Conservation (phyloP, 1,140 invertebrate genomes). For the Orchesella cincta region DNA sequence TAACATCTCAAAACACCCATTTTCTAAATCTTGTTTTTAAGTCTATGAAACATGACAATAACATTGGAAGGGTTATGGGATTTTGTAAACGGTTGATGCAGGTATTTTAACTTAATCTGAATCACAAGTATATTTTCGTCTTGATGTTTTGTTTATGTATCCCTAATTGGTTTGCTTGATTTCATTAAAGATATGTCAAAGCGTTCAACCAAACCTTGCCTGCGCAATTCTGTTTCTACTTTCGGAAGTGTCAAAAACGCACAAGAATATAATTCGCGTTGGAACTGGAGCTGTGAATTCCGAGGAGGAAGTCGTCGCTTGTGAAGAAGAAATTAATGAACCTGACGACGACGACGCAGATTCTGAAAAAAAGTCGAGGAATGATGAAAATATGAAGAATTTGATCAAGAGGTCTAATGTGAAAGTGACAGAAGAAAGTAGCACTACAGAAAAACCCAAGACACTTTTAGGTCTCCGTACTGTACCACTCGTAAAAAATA, state of each 20-base stretch:
- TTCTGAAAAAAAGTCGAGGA: slow-evolving; percentile 50
- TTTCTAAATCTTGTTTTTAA: slow-evolving; percentile 86
- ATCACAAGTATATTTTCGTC: not conserved
- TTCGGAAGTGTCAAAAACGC: slow-evolving; percentile 67
- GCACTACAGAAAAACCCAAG: too few species aligned
- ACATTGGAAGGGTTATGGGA: slow-evolving; percentile 70
- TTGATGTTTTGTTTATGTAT: slow-evolving; percentile 12
- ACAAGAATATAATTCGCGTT: slow-evolving; percentile 48
- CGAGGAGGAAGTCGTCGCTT: slow-evolving; percentile 45
- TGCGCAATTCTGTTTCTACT: slow-evolving; percentile 78
- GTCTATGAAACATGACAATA: slow-evolving; percentile 76
- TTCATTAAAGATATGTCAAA: slow-evolving; percentile 57
- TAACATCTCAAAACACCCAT: slow-evolving; percentile 74
- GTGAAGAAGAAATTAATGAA: slow-evolving; percentile 55
- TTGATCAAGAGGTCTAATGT: slow-evolving; percentile 50
- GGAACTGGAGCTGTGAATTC: slow-evolving; percentile 44
- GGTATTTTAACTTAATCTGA: slow-evolving; percentile 30
- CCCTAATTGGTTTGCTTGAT: not conserved
- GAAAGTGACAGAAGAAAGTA: slow-evolving; percentile 51
- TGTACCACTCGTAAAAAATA: too few species aligned
- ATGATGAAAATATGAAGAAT: slow-evolving; percentile 41
- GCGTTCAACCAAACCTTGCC: slow-evolving; percentile 65
- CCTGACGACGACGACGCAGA: slow-evolving; percentile 53
- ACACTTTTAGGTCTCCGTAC: too few species aligned
- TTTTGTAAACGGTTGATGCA: slow-evolving; percentile 77